These are phyloP conservation scores for Synergus itoensis DNA, from an alignment of 2,888 invertebrate genomes.

Conservation along the genomic window DNA sequence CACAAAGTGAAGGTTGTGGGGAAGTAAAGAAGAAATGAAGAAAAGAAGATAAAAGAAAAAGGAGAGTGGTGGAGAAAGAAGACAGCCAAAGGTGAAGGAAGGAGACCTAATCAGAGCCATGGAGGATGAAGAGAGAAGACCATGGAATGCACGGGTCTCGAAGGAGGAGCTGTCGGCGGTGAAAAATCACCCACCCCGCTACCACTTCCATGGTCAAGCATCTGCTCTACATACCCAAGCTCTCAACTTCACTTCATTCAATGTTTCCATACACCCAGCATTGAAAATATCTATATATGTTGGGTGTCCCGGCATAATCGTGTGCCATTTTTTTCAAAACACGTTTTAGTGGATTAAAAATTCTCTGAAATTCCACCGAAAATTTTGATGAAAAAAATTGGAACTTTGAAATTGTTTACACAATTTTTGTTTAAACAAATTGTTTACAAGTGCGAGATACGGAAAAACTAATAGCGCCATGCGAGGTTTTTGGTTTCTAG, in stretches of 20 bases:
- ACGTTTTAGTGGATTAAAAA: no score
- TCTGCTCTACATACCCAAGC: constrained; percentile 74
- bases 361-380: no score
- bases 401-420: no score
- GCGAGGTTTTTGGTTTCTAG: no score
- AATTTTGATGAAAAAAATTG: no score
- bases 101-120: constrained; percentile 44
- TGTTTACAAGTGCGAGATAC: no score
- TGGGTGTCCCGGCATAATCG: no score
- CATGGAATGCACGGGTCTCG: constrained; percentile 71
- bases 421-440: no score
- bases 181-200: constrained; percentile 75
- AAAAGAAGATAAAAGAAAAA: constrained; percentile 32
- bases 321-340: no score
- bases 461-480: no score
- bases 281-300: no score
- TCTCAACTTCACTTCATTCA: constrained; percentile 65
- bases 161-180: constrained; percentile 74
- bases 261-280: neutral
- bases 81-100: constrained; percentile 50
- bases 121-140: constrained; percentile 55
- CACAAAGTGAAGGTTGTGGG: constrained; percentile 58
- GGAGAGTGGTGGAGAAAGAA: constrained; percentile 43
- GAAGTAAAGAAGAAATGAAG: constrained; percentile 43
- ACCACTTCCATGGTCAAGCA: constrained; percentile 67